Evolutionary conservation across 2,888 invertebrate species (phyloP).

Genomic region (Dexiosoma caninum): DNA sequence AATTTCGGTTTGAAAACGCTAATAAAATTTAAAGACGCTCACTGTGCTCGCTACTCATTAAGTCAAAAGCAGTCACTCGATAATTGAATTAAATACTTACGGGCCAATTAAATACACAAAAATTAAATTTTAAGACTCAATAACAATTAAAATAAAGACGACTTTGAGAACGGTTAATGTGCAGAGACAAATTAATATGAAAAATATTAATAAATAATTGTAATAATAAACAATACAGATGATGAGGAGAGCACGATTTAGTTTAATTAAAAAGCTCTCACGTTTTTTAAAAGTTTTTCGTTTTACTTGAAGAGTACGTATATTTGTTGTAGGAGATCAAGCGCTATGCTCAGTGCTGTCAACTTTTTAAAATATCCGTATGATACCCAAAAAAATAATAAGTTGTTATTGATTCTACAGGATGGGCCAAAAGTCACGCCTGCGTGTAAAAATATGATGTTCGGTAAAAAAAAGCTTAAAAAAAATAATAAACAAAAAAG

Average conservation of each 20-base stretch:
- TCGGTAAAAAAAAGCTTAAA: too few species aligned
- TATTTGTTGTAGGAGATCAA: neutral
- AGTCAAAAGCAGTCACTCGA: neutral
- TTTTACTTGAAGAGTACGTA: too few species aligned
- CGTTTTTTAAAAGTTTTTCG: too few species aligned
- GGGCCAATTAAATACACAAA: slow-evolving; percentile 6
- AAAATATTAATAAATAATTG: slow-evolving; percentile 4
- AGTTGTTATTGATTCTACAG: too few species aligned
- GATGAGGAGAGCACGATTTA: neutral
- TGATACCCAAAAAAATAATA: too few species aligned
- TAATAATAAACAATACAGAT: neutral
- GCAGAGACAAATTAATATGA: slow-evolving; percentile 18
- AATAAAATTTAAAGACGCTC: slow-evolving; percentile 35
- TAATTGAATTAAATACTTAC: slow-evolving; percentile 35
- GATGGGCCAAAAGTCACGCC: too few species aligned
- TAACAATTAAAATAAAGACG: slow-evolving; percentile 29
- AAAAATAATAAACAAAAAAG: too few species aligned
- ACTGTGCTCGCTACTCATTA: slow-evolving; percentile 14
- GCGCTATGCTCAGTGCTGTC: too few species aligned
- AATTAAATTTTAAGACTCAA: neutral
- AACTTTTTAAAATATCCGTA: too few species aligned
- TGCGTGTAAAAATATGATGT: too few species aligned
- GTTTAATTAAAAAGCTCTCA: slow-evolving; percentile 12
- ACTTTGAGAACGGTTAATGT: slow-evolving; percentile 3
- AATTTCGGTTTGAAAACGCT: slow-evolving; percentile 37